These are phyloP conservation scores for Drosophila mimica DNA, from an alignment of 2,888 invertebrate species.

Conservation along the genomic window DNA sequence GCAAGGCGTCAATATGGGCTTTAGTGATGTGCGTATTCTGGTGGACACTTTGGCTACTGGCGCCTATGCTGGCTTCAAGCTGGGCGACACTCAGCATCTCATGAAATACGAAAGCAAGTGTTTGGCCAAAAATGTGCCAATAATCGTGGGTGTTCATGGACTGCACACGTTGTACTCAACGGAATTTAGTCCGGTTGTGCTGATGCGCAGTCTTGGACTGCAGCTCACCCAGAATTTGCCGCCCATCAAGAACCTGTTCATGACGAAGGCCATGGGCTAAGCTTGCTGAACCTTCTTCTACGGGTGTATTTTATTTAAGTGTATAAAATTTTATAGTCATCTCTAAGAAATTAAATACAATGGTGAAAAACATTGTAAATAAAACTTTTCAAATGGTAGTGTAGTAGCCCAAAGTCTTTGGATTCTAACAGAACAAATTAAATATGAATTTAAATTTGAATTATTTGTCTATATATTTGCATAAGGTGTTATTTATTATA, in stretches of 20 bases:
- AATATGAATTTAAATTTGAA: too few relatives aligned
- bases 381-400: too few relatives aligned
- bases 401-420: too few relatives aligned
- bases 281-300: not conserved
- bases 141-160: conserved; percentile 94
- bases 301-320: conserved; percentile 39
- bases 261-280: conserved; percentile 83
- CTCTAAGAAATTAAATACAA: conserved; percentile 15
- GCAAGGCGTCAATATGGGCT: conserved; percentile 98
- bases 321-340: conserved; percentile 45
- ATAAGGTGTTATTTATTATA: conserved; percentile 1
- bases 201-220: conserved; percentile 93
- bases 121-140: conserved; percentile 94
- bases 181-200: conserved; percentile 90
- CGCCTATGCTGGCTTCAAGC: conserved; percentile 89
- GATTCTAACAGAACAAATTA: too few relatives aligned
- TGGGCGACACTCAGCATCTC: conserved; percentile 90
- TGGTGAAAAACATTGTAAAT: conserved; percentile 14
- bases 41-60: conserved; percentile 89
- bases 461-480: not conserved
- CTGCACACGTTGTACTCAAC: conserved; percentile 93
- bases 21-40: conserved; percentile 95
- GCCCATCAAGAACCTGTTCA: conserved; percentile 88
- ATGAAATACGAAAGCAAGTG: conserved; percentile 93
- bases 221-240: conserved; percentile 91